Evolutionary conservation across 2,888 invertebrate genomes (phyloP), one percentile per base, ranked within the genome.

Genomic region (Pachliopta kotzebuea): DNA sequence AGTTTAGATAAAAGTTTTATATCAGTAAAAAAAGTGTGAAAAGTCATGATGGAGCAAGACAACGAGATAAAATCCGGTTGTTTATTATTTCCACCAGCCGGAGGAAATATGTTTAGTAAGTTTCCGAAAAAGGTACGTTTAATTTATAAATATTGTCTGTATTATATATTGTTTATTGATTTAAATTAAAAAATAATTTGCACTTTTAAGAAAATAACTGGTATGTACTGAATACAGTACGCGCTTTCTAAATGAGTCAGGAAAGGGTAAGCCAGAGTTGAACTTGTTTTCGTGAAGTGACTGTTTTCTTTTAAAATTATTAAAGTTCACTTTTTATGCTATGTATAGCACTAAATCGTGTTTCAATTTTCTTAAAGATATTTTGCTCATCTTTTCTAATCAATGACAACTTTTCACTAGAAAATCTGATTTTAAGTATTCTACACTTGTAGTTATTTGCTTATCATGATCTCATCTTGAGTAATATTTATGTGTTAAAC

Each of bases 41-140:
- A 60, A 50, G 31, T 57, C 63, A 72, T 60, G 71, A 96, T 96
- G 96, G 95, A 95, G 83, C 93, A 93, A 81, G 95, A 96, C 90
- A 94, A 95, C 84, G 94, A 95, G 81, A 92, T 96, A 76, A 93
- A 95, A 80, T 94, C 94, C 82, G 97, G 97, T 81, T 94, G 93
- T 91, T 93, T 97, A 77, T 92, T 95, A 81, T 93, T 96, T 86
- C 96, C 96, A 80, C 95, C 96, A 72, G 90, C 90, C 74, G 90
- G 90, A 78, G 90, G 90, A 70, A 90, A 88, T 74, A 92, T 95
- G 76, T 93, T 95, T 76, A 95, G 94, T 81, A 94, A 96, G 92
- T 95, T 96, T 86, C 95, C 96, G 74, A 94, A 95, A 89, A 95
- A 94, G 93, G 95, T 94, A 92, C 42, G n/a, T 58, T 26, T 26